phyloP scores from a whole-genome alignment of 2,888 invertebrate genomes.

The Tribolium freemani region DNA sequence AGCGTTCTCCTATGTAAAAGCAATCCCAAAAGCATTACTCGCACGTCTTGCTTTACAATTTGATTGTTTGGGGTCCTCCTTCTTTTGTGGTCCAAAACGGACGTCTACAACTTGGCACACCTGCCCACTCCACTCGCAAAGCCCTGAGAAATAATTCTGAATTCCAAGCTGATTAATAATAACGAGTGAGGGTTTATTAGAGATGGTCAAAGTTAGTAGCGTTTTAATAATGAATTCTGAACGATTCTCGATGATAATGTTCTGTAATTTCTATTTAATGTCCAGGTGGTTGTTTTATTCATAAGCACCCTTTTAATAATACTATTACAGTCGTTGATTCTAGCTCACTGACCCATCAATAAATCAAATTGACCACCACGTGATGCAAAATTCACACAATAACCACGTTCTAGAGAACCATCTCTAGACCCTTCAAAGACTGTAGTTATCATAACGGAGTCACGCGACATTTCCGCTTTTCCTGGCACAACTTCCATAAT shows the following conservation, averaged over 20 bases:
- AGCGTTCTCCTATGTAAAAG: constrained; percentile 51
- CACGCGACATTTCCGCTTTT: constrained; percentile 20
- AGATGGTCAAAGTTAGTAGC: constrained; percentile 9
- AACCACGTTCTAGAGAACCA: background rate
- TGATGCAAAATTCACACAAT: constrained; percentile 16
- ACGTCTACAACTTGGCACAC: constrained; percentile 33
- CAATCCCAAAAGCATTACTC: constrained; percentile 53
- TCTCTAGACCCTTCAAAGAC: too few species aligned
- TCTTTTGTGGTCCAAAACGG: constrained; percentile 42
- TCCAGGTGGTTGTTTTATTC: constrained; percentile 26
- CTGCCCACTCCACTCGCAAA: constrained; percentile 33
- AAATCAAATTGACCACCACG: constrained; percentile 1
- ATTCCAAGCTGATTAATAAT: constrained; percentile 8
- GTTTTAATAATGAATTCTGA: constrained; percentile 29
- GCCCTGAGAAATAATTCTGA: background rate
- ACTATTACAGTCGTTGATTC: constrained; percentile 14
- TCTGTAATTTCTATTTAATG: constrained; percentile 36
- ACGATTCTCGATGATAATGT: constrained; percentile 15
- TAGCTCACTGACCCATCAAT: constrained; percentile 1
- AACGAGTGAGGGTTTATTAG: background rate
- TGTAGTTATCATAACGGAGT: background rate
- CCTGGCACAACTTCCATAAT: constrained; percentile 17
- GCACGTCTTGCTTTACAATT: constrained; percentile 51
- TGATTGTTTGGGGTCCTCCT: constrained; percentile 51
- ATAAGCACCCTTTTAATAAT: constrained; percentile 28